Evolutionary conservation across 2,797 vertebrate species (phyloP).

Genomic region (Peromyscus melanophrys): DNA sequence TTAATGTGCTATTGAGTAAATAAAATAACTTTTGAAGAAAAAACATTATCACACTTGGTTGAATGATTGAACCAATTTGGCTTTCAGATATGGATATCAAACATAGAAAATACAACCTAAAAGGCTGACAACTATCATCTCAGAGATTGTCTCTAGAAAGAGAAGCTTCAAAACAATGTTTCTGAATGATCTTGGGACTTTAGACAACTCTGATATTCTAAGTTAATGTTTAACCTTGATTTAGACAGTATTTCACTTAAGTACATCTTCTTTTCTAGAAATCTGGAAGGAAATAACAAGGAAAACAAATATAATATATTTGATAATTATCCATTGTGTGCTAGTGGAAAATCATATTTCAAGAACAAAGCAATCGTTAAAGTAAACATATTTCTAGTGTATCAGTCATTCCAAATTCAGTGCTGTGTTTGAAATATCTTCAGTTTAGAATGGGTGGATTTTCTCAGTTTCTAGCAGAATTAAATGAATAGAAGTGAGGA

Average conservation of each 20-base stretch:
- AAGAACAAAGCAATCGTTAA: slow-evolving; percentile 19
- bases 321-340: background rate
- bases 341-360: background rate
- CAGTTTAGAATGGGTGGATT: background rate
- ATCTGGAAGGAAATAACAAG: background rate
- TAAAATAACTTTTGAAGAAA: slow-evolving; percentile 1
- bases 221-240: slow-evolving; percentile 54
- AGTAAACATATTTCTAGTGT: background rate
- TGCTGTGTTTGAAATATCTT: background rate
- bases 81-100: background rate
- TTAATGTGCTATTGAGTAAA: background rate
- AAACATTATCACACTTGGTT: background rate
- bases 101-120: background rate
- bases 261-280: slow-evolving; percentile 11
- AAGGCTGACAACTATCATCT: background rate
- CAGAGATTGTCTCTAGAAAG: slow-evolving; percentile 28
- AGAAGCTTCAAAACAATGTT: background rate
- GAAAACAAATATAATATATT: background rate
- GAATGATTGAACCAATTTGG: background rate
- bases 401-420: background rate
- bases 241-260: slow-evolving; percentile 26
- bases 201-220: slow-evolving; percentile 43
- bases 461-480: background rate
- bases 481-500: slow-evolving; percentile 28
- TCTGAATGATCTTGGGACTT: background rate